Evolutionary conservation across 1,140 invertebrate genomes (phyloP).

Genomic region (Sarcophaga peregrina): DNA sequence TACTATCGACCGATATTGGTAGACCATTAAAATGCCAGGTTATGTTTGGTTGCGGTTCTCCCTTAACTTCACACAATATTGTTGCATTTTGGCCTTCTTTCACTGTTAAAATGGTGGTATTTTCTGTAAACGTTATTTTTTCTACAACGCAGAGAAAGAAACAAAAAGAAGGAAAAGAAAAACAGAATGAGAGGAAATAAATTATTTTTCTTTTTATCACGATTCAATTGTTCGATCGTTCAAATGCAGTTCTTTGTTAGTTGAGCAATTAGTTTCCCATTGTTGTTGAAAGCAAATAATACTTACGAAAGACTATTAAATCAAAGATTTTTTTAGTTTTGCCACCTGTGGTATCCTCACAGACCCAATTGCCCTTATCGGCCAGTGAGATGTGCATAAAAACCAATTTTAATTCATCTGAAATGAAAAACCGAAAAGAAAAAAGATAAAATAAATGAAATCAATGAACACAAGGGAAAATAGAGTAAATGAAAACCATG

Average conservation of each 20-base stretch:
- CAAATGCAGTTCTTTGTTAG: background rate
- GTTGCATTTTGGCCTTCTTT: constrained; percentile 67
- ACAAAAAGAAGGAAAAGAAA: constrained; percentile 19
- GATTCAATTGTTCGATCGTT: background rate
- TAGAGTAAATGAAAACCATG: background rate
- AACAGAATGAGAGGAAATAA: constrained; percentile 29
- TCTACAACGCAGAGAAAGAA: constrained; percentile 56
- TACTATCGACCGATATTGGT: constrained; percentile 58
- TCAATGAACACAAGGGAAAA: background rate
- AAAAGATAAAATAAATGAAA: constrained; percentile 15
- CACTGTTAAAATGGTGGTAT: constrained; percentile 65
- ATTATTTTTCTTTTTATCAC: constrained; percentile 20
- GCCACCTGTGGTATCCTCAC: constrained; percentile 54
- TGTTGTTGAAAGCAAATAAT: constrained; percentile 40
- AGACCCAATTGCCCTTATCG: constrained; percentile 67
- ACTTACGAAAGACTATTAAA: constrained; percentile 67
- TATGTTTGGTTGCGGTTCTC: constrained; percentile 68
- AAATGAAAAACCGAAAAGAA: background rate
- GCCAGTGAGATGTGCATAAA: constrained; percentile 63
- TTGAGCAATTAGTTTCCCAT: constrained; percentile 32
- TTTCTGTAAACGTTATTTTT: constrained; percentile 68
- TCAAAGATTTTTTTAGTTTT: constrained; percentile 60
- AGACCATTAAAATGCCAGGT: constrained; percentile 67
- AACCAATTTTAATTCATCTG: constrained; percentile 65
- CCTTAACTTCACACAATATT: constrained; percentile 68